Conservation (phyloP, 2,888 invertebrate species). For the Drosophila picticornis region DNA sequence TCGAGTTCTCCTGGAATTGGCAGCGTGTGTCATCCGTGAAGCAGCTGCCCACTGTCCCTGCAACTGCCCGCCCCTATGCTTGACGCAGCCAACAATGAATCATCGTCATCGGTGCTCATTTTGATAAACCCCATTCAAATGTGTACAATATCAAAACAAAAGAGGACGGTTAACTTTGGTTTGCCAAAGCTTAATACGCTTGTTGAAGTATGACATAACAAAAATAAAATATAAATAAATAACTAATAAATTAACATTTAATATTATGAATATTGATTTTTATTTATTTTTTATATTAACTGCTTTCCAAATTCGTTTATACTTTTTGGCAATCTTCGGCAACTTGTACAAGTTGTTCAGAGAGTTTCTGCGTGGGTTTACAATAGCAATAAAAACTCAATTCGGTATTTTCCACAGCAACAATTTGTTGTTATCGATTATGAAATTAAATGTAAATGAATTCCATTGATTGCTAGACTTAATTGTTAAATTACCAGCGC, state of each 20-base stretch:
- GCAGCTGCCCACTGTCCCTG: not conserved
- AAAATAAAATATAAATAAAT: not conserved
- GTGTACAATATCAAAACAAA: conserved; percentile 22
- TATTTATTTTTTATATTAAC: conserved; percentile 1
- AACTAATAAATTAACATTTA: not conserved
- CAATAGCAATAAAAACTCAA: not conserved
- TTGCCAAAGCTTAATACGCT: conserved; percentile 4
- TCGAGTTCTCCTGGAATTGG: conserved; percentile 35
- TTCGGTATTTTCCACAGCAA: conserved; percentile 7
- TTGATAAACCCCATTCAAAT: conserved; percentile 44
- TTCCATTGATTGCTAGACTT: not conserved
- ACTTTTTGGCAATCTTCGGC: conserved; percentile 9
- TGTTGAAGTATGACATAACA: not conserved
- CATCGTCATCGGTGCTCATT: conserved; percentile 41
- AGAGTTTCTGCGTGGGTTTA: conserved; percentile 4
- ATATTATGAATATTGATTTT: not conserved
- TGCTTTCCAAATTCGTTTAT: not conserved
- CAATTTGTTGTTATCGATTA: conserved; percentile 2
- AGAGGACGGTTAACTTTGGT: not conserved
- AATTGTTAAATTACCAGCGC: not conserved
- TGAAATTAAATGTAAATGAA: not conserved
- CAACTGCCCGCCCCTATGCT: too few species aligned
- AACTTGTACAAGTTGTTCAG: conserved; percentile 21
- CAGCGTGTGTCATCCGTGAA: conserved; percentile 44
- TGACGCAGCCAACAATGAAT: conserved; percentile 31